Conservation (phyloP, 2,797 vertebrate species). For the Pteropus rufus region DNA sequence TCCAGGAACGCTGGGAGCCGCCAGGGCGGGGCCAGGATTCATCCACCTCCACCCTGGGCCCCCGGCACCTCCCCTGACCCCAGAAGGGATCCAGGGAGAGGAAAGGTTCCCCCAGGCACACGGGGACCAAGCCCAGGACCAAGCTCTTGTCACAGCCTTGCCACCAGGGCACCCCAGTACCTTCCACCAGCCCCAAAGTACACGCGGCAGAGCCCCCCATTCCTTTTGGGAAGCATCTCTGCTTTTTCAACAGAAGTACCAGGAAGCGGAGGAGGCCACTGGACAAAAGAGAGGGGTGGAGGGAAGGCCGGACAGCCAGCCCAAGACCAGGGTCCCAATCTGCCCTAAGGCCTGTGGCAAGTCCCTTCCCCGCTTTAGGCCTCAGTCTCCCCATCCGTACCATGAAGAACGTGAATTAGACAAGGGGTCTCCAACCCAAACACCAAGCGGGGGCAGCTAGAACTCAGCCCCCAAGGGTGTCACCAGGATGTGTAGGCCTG, state of each 20-base stretch:
- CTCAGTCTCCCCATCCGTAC: neutral
- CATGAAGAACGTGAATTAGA: neutral
- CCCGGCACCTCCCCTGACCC: accelerated
- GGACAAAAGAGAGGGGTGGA: no score
- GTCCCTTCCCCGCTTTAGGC: neutral
- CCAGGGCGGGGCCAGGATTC: neutral
- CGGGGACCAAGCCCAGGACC: accelerated
- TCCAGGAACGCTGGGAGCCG: accelerated
- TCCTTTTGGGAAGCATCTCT: neutral
- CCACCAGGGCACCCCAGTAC: neutral
- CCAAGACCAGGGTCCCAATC: neutral
- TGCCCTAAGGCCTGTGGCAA: accelerated
- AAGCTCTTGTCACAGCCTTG: no score
- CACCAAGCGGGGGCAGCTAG: neutral
- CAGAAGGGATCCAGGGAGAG: neutral
- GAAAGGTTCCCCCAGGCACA: accelerated
- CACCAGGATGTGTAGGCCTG: accelerated
- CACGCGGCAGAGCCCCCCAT: accelerated
- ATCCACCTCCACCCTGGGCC: no score
- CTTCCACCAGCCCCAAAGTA: neutral
- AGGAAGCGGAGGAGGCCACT: no score
- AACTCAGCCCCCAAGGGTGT: no score
- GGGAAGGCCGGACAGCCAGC: neutral
- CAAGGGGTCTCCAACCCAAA: neutral
- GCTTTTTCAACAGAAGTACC: neutral